phyloP scores from a whole-genome alignment of 2,888 invertebrate genomes.

The Drosophila formosana region DNA sequence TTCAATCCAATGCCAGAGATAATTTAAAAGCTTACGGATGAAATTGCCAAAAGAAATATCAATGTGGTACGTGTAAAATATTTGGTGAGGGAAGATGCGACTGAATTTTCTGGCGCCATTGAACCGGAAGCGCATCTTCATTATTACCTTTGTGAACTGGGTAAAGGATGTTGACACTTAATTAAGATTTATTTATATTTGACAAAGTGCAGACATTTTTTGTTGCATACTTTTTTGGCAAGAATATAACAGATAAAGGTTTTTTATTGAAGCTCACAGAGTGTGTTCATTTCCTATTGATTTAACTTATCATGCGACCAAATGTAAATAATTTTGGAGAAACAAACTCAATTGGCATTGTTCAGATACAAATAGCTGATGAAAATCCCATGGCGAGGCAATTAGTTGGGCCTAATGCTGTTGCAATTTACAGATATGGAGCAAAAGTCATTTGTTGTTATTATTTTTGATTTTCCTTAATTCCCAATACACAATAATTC shows the following conservation, averaged over 20 bases:
- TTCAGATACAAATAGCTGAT: constrained; percentile 18
- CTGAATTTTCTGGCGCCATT: constrained; percentile 36
- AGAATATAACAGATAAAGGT: neutral
- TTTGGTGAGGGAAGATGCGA: constrained; percentile 13
- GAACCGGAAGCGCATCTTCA: constrained; percentile 2
- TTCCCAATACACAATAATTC: constrained; percentile 35
- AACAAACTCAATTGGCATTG: neutral
- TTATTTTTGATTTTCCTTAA: constrained; percentile 48
- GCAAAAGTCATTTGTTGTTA: constrained; percentile 18
- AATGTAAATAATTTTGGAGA: neutral
- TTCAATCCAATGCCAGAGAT: constrained; percentile 55
- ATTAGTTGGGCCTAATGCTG: neutral
- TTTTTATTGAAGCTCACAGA: neutral
- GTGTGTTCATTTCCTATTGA: neutral
- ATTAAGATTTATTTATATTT: neutral
- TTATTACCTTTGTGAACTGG: neutral
- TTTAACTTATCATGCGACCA: neutral
- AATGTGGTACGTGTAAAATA: constrained; percentile 16
- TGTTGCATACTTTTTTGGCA: constrained; percentile 48
- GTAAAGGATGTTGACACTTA: neutral
- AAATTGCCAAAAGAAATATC: constrained; percentile 36
- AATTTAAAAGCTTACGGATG: constrained; percentile 53
- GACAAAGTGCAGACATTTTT: neutral
- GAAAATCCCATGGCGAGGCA: neutral
- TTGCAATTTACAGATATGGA: constrained; percentile 10